Conservation (phyloP, 2,888 invertebrate genomes). For the Hypomecis atomaria region DNA sequence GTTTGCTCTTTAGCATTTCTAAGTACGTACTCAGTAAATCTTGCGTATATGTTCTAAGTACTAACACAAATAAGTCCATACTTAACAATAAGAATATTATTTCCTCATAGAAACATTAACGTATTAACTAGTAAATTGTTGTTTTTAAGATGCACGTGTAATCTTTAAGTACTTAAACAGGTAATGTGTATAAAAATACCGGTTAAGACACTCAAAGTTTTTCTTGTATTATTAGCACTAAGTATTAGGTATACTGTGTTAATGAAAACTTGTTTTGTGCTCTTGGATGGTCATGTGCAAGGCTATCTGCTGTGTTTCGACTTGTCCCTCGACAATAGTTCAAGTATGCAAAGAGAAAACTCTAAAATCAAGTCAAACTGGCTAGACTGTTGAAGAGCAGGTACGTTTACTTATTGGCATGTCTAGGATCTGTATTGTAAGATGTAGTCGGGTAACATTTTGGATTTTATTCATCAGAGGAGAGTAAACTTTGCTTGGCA, state of each 20-base stretch:
- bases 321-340: neutral
- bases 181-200: neutral
- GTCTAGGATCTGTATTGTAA: too few species aligned
- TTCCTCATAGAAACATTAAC: neutral
- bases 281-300: constrained; percentile 12
- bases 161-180: neutral
- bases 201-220: constrained; percentile 2
- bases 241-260: neutral
- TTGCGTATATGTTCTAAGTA: neutral
- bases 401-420: too few species aligned
- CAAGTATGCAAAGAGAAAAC: constrained; percentile 16
- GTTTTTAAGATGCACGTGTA: neutral
- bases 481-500: too few species aligned
- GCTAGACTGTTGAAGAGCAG: neutral
- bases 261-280: constrained; percentile 7
- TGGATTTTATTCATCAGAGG: too few species aligned
- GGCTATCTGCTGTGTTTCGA: constrained; percentile 4
- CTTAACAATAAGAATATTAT: neutral
- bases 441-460: too few species aligned
- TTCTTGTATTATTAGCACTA: neutral
- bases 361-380: constrained; percentile 1
- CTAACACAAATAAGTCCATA: neutral
- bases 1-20: too few species aligned
- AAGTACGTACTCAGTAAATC: neutral
- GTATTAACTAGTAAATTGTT: neutral